Percentiles rank a stretch among this genome's conserved stretches.
Conservation (phyloP, 2,797 vertebrate genomes). For the Micropoecilia bifurca region DNA sequence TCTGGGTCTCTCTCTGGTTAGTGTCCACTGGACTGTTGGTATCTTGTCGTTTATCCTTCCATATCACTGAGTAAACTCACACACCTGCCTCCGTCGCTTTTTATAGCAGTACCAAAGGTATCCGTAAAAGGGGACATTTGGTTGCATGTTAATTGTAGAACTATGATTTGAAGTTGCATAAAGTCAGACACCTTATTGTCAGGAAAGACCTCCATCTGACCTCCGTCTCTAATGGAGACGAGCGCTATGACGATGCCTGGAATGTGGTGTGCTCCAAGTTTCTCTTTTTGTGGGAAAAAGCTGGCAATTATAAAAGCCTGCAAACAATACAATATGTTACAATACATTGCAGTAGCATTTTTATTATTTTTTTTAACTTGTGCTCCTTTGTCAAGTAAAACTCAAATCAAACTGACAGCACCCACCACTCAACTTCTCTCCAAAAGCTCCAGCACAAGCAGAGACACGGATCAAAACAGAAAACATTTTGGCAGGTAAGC, state of each 20-base stretch:
- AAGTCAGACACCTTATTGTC: background rate
- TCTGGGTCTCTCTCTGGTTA: background rate
- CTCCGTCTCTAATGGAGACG: background rate
- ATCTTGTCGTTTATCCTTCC: background rate
- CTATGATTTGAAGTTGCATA: background rate
- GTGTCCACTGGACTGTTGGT: background rate
- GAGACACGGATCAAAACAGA: background rate
- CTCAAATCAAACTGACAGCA: background rate
- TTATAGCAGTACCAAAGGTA: background rate
- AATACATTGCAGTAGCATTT: background rate
- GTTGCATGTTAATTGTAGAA: background rate
- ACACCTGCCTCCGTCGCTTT: background rate
- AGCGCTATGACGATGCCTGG: background rate
- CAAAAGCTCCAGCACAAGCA: conserved; percentile 1
- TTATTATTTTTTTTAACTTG: background rate
- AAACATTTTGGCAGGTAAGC: background rate
- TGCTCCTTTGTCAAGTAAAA: background rate
- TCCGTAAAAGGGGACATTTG: background rate
- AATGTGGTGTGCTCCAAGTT: background rate
- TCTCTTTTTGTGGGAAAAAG: background rate
- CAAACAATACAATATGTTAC: background rate
- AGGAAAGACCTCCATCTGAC: background rate
- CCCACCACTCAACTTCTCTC: background rate
- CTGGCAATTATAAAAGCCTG: background rate
- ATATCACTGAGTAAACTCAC: background rate